A percentile compares a stretch with the other conserved stretches of the same genome.
Conservation (phyloP, 2,113 vertebrate genomes). For the Danionella cerebrum region DNA sequence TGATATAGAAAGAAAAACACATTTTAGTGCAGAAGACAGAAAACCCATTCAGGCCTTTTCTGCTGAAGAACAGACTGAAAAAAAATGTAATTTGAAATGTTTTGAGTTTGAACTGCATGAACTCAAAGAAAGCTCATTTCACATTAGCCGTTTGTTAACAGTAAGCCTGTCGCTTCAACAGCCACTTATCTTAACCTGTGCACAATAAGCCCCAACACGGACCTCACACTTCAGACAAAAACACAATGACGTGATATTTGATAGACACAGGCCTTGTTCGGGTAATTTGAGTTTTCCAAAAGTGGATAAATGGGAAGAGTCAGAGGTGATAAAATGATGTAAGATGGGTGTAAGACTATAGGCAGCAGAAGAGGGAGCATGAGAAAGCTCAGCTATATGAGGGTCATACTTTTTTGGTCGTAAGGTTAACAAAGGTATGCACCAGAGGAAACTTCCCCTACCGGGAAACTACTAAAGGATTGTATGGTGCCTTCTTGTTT, state of each 20-base stretch:
- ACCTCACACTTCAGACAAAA: not conserved
- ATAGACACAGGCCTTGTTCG: not conserved
- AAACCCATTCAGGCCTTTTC: not conserved
- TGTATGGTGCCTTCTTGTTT: too few species aligned
- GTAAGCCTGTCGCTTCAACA: conserved; percentile 4
- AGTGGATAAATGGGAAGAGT: not conserved
- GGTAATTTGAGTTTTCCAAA: not conserved
- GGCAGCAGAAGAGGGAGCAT: not conserved
- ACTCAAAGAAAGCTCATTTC: not conserved
- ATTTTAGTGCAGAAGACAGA: too few species aligned
- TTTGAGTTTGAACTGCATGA: not conserved
- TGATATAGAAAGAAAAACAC: too few species aligned
- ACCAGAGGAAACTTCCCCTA: too few species aligned
- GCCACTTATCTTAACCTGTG: conserved; percentile 6
- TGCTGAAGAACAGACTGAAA: not conserved
- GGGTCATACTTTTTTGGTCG: too few species aligned
- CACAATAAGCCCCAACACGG: not conserved
- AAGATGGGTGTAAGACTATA: not conserved
- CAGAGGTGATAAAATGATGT: not conserved
- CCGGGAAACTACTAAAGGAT: too few species aligned
- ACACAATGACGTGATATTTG: not conserved
- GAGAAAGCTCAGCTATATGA: conserved; percentile 3
- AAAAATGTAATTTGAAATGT: too few species aligned
- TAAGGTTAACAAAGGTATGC: too few species aligned
- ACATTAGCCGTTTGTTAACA: not conserved